These are phyloP conservation scores for Aphidius ervi DNA, from an alignment of 1,140 invertebrate species.

Conservation along the genomic window DNA sequence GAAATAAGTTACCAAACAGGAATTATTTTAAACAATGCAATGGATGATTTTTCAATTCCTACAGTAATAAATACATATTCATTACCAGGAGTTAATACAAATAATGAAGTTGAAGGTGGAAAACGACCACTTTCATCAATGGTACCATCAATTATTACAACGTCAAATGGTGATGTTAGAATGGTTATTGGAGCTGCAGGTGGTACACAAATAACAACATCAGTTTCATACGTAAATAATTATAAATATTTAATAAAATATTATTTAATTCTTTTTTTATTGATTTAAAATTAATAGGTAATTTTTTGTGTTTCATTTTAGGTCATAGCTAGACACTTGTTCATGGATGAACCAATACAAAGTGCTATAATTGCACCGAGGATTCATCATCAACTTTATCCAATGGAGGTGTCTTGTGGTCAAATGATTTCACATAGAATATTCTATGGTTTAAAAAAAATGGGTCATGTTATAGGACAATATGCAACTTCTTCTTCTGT, in stretches of 20 bases:
- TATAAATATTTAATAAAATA: too few relatives aligned
- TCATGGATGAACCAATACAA: conserved; percentile 82
- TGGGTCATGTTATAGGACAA: too few relatives aligned
- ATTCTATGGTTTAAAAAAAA: too few relatives aligned
- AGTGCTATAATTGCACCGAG: conserved; percentile 81
- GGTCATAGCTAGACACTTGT: conserved; percentile 77
- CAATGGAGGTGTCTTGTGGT: conserved; percentile 56
- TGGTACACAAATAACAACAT: conserved; percentile 84
- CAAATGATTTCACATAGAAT: too few relatives aligned
- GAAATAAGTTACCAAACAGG: conserved; percentile 62
- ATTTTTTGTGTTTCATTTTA: conserved; percentile 43
- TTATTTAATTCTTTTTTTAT: not conserved
- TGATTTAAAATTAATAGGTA: not conserved
- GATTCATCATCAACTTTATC: conserved; percentile 90
- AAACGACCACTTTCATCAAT: conserved; percentile 92
- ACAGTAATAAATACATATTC: conserved; percentile 73
- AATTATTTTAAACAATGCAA: conserved; percentile 88
- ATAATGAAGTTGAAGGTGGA: conserved; percentile 75
- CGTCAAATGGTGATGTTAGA: conserved; percentile 66
- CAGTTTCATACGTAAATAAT: conserved; percentile 68
- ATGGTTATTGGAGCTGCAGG: conserved; percentile 88
- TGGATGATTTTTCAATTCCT: conserved; percentile 92
- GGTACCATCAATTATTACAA: conserved; percentile 78
- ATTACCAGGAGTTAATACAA: conserved; percentile 63
- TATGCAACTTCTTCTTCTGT: too few relatives aligned